These are phyloP conservation scores for Anser brachyrhynchus DNA, from an alignment of 2,113 vertebrate species.

Conservation along the genomic window DNA sequence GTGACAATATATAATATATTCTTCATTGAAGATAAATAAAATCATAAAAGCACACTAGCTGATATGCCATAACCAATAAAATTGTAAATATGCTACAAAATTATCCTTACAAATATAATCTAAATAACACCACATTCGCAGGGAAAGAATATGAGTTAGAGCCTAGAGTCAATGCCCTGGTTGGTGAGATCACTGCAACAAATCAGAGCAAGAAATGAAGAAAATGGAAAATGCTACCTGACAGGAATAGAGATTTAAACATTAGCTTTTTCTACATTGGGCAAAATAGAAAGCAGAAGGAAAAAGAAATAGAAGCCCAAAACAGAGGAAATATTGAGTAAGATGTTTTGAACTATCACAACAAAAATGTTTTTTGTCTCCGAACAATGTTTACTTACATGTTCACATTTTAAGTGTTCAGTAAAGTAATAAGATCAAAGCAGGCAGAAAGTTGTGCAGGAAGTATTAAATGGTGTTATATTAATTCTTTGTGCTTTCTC, in stretches of 20 bases:
- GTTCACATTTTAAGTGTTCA: background rate
- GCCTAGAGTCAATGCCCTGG: background rate
- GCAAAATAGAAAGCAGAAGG: background rate
- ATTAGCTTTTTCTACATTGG: background rate
- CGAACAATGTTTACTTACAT: background rate
- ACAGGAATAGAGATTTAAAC: background rate
- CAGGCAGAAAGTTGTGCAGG: background rate
- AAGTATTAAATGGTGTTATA: background rate
- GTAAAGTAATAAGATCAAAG: conserved; percentile 11
- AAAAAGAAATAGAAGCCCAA: background rate
- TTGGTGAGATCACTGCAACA: background rate
- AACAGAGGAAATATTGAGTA: background rate
- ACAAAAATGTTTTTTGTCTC: background rate
- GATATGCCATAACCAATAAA: background rate
- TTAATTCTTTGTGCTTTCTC: background rate
- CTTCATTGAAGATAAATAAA: background rate
- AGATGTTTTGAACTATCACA: background rate
- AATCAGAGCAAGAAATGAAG: background rate
- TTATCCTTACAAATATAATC: background rate
- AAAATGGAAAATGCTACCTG: background rate
- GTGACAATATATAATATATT: background rate
- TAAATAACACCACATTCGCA: background rate
- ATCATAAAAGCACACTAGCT: background rate
- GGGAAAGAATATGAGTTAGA: background rate
- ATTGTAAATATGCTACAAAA: background rate